Base-by-base conservation (phyloP, 2,888 invertebrate species). In the Dusona sp. region DNA sequence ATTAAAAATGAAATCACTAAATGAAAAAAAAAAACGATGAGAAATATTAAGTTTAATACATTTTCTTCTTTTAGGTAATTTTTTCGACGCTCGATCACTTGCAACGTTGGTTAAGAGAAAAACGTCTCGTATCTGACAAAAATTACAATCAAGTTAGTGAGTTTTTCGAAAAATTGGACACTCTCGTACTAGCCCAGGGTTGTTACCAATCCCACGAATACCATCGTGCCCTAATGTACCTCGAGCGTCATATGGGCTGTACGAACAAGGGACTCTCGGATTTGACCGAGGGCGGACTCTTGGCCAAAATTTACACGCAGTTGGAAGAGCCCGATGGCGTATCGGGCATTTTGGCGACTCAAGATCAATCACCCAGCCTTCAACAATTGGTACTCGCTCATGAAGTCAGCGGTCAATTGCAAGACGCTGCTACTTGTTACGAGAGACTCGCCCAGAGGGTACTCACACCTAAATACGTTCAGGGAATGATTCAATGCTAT, bases 261-360 rank as follows among this genome's bases (percentile, higher is more conserved):
- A 92, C 90, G 70, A 92, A 93, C 68, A 93, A 93, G 79, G 92
- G 92, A 36, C 85, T 94, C 3, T 92, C 93, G 3, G 93, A 93
- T 84, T 84, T 89, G 11, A 88, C 87, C 19, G 94, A 94, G 83
- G 91, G 92, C 22, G 92, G 90, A 72, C 91, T 94, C 68, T 90
- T 94, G 61, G 92, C 94, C 95, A 97, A 98, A 95, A 97, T 99
- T 90, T 99, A 99, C 93, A 97, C 98, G 0, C 96, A 97, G 85
- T 94, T 99, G 87, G 97, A 98, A 93, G 99, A 99, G 93, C 96
- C 98, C 0, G 99, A 99, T 94, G 98, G 98, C 13, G 97, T 99
- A 0, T 96, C 97, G 88, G 99, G 97, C 93, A 95, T 96, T 75
- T 93, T 97, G 11, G 95, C 97, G 75, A 97, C 97, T 19, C 95